Evolutionary conservation across 1,140 invertebrate genomes (phyloP), one percentile per base, ranked within the genome.

Genomic region (Hyles euphorbiae): DNA sequence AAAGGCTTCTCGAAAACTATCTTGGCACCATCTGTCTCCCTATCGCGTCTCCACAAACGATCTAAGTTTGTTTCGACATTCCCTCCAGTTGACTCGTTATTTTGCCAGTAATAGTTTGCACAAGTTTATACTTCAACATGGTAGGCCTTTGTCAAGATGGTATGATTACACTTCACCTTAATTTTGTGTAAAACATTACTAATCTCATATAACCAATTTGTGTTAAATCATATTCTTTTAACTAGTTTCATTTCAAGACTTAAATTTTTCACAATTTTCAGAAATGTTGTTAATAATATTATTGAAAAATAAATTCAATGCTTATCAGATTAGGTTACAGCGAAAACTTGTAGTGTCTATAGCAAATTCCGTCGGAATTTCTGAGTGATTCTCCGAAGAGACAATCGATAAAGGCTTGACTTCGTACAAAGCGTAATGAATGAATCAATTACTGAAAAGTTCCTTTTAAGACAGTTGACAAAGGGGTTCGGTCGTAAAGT

Each of bases 401-500:
- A 60, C 49, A 63, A 64, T 64, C 59, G 53, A 64, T 68, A 61
- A 61, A 61, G 33, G 44, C 50, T 61, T 48, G 56, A 68, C 50
- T 59, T 47, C 34, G 52, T 59, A 61, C 61, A 59, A 59, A 61
- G 53, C 40, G 47, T 68, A 63, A 62, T 65, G 59, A 62, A 68
- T 68, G 63, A 68, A 68, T 62, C 63, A 62, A 62, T 68, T 65
- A 68, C 48, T 58, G 49, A 52, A 62, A 68, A 67, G 49, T 66
- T 69, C 62, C 53, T 53, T 60, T 54, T 58, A 61, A 67, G 62
- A 57, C 61, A 55, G 60, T 64, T 67, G 66, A 78, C 72, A 73
- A 78, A 72, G 70, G 67, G 65, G 56, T 58, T 58, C 46, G 49
- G 67, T 61, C 65, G 65, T 58, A 62, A 61, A 54, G 66, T 57